These are phyloP conservation scores for Saxicola maurus DNA, from an alignment of 2,797 vertebrate genomes.

Conservation along the genomic window DNA sequence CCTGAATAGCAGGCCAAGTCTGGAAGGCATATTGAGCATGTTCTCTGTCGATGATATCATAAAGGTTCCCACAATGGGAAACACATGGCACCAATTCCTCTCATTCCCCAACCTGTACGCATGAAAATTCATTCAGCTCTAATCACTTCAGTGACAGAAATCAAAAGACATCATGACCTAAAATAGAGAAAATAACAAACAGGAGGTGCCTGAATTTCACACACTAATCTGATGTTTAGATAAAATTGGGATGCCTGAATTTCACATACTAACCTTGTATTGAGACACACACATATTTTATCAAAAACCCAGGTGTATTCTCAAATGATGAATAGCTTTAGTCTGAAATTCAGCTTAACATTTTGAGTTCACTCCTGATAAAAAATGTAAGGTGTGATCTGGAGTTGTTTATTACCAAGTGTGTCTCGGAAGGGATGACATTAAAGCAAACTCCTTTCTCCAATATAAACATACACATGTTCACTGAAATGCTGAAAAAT, in stretches of 20 bases:
- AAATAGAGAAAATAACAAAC: conserved; percentile 14
- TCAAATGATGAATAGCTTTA: background rate
- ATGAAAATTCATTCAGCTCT: conserved; percentile 13
- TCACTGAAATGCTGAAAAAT: conserved; percentile 9
- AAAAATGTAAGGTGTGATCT: background rate
- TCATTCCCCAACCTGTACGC: conserved; percentile 24
- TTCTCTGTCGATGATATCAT: conserved; percentile 53
- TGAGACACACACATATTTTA: background rate
- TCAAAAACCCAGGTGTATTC: background rate
- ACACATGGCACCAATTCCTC: conserved; percentile 59
- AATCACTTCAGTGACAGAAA: conserved; percentile 34
- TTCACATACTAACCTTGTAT: background rate
- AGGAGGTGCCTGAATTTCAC: background rate
- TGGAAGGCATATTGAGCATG: conserved; percentile 65
- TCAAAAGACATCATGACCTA: background rate
- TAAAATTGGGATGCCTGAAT: background rate
- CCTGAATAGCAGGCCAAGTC: conserved; percentile 21
- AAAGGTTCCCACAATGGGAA: conserved; percentile 44
- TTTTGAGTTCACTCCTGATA: background rate
- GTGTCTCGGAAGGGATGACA: background rate
- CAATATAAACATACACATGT: conserved; percentile 12
- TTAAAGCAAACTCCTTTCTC: conserved; percentile 36
- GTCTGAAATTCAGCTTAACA: conserved; percentile 1
- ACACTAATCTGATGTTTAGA: background rate
- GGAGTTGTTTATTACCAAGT: conserved; percentile 17